phyloP scores from a whole-genome alignment of 1,140 invertebrate genomes.

The Ips nitidus region DNA sequence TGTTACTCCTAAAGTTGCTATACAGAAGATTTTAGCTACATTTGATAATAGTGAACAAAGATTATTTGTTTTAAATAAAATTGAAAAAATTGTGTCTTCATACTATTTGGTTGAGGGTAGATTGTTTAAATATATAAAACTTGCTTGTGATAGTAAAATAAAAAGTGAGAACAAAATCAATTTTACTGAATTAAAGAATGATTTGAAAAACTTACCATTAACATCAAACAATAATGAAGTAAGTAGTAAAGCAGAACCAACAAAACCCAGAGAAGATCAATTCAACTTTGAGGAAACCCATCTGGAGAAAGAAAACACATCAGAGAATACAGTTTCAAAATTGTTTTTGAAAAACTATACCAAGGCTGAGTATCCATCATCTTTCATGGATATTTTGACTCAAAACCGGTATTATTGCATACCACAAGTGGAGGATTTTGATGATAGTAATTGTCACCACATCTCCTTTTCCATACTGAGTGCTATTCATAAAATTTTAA shows the following conservation, averaged over 20 bases:
- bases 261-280: not conserved
- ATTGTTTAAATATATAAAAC: slow-evolving; percentile 23
- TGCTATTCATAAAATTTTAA: slow-evolving; percentile 64
- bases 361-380: slow-evolving; percentile 59
- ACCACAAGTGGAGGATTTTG: slow-evolving; percentile 74
- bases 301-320: slow-evolving; percentile 16
- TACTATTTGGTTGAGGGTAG: slow-evolving; percentile 61
- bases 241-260: not conserved
- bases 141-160: slow-evolving; percentile 4
- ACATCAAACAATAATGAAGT: not conserved
- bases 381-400: slow-evolving; percentile 68
- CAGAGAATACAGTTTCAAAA: slow-evolving; percentile 54
- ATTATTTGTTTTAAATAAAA: slow-evolving; percentile 56
- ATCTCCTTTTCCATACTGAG: slow-evolving; percentile 65
- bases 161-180: not conserved
- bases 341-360: slow-evolving; percentile 68
- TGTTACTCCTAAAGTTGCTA: slow-evolving; percentile 67
- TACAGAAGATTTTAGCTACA: slow-evolving; percentile 63
- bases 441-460: slow-evolving; percentile 59
- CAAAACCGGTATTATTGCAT: slow-evolving; percentile 66
- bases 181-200: not conserved
- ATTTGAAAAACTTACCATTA: not conserved
- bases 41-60: slow-evolving; percentile 57
- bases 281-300: slow-evolving; percentile 36
- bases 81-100: slow-evolving; percentile 63